Conservation (phyloP, 2,113 vertebrate species). For the Atrichornis clamosus region DNA sequence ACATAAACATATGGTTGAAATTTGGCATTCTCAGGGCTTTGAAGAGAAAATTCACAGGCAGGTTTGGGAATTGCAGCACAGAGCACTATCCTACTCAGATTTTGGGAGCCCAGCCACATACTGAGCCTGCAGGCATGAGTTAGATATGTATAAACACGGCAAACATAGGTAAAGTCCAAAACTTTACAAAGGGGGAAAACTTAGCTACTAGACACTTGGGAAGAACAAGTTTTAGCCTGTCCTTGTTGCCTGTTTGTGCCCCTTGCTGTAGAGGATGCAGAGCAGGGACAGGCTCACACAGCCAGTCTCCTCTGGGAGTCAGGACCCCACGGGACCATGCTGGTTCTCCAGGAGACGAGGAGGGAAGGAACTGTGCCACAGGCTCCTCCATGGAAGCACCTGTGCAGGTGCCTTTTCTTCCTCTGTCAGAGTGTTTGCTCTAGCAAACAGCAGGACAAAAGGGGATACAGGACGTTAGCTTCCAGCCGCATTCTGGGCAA, state of each 20-base stretch:
- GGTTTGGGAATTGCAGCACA: not conserved
- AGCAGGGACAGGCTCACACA: not conserved
- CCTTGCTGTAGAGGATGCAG: not conserved
- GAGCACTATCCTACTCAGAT: not conserved
- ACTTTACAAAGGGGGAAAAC: not conserved
- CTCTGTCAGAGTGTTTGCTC: not conserved
- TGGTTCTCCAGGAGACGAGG: not conserved
- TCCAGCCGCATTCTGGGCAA: not conserved
- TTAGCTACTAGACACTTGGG: not conserved
- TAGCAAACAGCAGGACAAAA: not conserved
- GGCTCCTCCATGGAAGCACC: not conserved
- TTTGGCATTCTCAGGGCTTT: not conserved
- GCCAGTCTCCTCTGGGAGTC: not conserved
- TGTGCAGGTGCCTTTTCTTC: not conserved
- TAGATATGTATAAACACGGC: not conserved
- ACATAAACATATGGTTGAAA: not conserved
- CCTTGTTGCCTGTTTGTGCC: not conserved
- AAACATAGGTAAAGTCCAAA: not conserved
- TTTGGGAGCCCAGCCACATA: not conserved
- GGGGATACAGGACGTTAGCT: not conserved
- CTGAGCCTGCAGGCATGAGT: not conserved
- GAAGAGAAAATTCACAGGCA: not conserved
- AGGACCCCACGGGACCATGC: not conserved
- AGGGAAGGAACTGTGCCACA: fast-evolving
- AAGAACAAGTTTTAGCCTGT: not conserved